Evolutionary conservation across 2,113 vertebrate species (phyloP).

Genomic region (Sorex fumeus): DNA sequence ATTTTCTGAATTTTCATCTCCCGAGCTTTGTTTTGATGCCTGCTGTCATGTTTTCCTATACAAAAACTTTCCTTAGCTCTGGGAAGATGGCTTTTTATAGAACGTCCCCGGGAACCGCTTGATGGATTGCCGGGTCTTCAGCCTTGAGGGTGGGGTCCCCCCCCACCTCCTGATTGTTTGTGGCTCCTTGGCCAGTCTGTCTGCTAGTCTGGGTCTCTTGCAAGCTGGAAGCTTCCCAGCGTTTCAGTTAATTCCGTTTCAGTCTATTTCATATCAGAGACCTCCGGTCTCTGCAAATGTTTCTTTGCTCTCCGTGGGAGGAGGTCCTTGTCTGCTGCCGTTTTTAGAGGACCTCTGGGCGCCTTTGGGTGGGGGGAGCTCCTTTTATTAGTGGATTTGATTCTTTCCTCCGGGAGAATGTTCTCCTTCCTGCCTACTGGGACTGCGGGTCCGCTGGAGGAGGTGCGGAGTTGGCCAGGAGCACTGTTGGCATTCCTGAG

Average conservation of each 20-base stretch:
- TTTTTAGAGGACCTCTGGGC: background rate
- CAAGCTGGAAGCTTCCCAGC: too few species aligned
- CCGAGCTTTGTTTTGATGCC: background rate
- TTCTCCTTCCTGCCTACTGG: background rate
- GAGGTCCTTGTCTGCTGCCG: background rate
- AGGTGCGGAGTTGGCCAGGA: background rate
- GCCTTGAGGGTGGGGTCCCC: background rate
- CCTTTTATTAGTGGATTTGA: background rate
- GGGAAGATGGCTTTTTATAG: slow-evolving; percentile 11
- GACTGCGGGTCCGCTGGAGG: background rate
- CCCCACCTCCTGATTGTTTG: background rate
- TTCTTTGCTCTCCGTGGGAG: background rate
- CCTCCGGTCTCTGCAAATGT: background rate
- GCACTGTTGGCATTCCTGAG: background rate
- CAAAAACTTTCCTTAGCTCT: slow-evolving; percentile 4
- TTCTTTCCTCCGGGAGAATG: background rate
- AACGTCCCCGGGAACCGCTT: background rate
- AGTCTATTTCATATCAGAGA: background rate
- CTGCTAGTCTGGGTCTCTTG: too few species aligned
- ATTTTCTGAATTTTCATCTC: slow-evolving; percentile 41
- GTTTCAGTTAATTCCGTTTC: background rate
- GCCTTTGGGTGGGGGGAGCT: background rate
- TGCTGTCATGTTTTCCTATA: background rate
- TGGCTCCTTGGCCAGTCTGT: background rate
- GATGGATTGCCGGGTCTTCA: background rate